Conservation (phyloP, 2,888 invertebrate species). For the Gryllus longicercus region DNA sequence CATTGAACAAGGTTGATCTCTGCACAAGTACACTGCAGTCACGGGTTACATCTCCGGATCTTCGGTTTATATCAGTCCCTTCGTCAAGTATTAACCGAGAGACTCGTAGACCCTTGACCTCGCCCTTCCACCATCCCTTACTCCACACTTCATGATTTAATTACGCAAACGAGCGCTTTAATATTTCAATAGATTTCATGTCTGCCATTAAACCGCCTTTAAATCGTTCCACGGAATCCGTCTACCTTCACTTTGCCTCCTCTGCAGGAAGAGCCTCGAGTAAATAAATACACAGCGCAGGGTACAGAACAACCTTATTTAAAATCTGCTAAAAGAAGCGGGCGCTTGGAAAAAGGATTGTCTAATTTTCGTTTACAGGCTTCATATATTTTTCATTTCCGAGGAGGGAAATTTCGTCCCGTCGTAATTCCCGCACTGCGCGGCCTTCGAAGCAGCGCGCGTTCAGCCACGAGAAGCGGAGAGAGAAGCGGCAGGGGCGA, state of each 20-base stretch:
- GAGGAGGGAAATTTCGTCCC: not conserved
- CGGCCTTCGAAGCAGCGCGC: not conserved
- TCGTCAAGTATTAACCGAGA: too few species aligned
- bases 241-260: not conserved
- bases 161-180: not conserved
- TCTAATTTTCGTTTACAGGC: constrained; percentile 17
- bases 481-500: not conserved
- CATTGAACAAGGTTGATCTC: too few species aligned
- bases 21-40: too few species aligned
- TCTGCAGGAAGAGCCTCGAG: not conserved
- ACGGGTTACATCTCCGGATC: too few species aligned
- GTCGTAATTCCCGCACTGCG: not conserved
- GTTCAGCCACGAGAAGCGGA: not conserved
- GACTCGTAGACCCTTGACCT: too few species aligned
- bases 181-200: not conserved
- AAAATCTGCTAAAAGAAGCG: not conserved
- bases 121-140: too few species aligned
- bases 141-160: not conserved
- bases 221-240: not conserved
- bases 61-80: too few species aligned
- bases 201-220: not conserved
- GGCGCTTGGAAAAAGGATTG: not conserved
- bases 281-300: too few species aligned
- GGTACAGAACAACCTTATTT: too few species aligned
- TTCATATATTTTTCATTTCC: constrained; percentile 17